Conservation (phyloP, 2,888 invertebrate genomes). For the Zygogramma bicolorata region DNA sequence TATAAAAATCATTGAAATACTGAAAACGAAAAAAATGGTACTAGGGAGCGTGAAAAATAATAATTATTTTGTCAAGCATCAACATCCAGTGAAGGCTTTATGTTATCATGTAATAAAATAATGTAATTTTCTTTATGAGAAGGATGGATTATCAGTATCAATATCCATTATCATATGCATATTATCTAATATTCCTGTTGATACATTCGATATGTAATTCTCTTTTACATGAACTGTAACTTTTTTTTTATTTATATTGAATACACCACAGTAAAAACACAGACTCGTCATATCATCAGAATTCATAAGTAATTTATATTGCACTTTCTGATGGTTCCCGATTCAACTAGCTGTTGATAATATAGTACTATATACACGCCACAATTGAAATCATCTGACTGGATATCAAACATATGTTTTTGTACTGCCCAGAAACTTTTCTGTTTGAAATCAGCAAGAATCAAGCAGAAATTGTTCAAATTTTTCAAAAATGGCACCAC, state of each 20-base stretch:
- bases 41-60: neutral
- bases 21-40: too few relatives aligned
- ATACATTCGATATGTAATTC: neutral
- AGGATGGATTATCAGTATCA: neutral
- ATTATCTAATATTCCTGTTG: neutral
- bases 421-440: neutral
- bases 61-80: neutral
- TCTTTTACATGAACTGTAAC: constrained; percentile 8
- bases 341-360: constrained; percentile 1
- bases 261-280: constrained; percentile 8
- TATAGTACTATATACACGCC: neutral
- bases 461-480: neutral
- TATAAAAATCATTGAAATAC: too few relatives aligned
- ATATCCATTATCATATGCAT: neutral
- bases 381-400: neutral
- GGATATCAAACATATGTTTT: neutral
- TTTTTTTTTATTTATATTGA: constrained; percentile 2
- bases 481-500: neutral
- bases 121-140: neutral
- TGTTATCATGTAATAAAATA: neutral
- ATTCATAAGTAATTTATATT: neutral
- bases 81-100: neutral
- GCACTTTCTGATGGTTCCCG: neutral
- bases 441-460: neutral
- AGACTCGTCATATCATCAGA: constrained; percentile 1